phyloP scores from a whole-genome alignment of 2,113 vertebrate genomes.

The Parotia lawesii region DNA sequence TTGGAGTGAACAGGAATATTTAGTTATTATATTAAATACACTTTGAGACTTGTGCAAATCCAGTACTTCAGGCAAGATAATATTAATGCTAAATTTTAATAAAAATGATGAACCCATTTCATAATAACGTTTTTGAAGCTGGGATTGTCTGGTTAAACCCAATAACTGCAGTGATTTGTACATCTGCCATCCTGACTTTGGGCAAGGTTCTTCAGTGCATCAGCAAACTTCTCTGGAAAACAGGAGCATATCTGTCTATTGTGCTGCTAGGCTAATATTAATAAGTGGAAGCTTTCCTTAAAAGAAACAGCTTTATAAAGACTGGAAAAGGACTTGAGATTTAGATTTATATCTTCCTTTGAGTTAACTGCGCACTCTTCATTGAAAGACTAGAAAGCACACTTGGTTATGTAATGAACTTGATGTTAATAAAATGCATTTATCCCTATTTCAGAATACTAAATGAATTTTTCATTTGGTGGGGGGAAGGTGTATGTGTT shows the following conservation, averaged over 20 bases:
- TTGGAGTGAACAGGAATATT: neutral
- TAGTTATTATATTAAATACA: neutral
- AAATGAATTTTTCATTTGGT: neutral
- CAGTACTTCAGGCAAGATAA: neutral
- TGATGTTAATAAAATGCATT: neutral
- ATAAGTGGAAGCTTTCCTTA: neutral
- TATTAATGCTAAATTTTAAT: neutral
- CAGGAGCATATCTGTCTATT: neutral
- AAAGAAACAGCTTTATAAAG: neutral
- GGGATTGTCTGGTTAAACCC: neutral
- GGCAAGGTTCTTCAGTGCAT: neutral
- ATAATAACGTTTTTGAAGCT: neutral
- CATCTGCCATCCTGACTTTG: neutral
- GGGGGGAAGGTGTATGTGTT: neutral
- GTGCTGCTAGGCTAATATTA: neutral
- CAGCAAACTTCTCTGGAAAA: neutral
- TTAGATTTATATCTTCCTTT: neutral
- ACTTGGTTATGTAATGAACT: neutral
- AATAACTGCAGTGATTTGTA: neutral
- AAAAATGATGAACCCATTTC: neutral
- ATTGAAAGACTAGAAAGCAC: neutral
- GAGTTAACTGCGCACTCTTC: neutral
- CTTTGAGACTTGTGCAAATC: neutral
- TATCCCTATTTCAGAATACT: neutral
- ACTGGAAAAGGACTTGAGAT: neutral